Base-by-base conservation (phyloP, 1,140 invertebrate species). In the Samia ricini region DNA sequence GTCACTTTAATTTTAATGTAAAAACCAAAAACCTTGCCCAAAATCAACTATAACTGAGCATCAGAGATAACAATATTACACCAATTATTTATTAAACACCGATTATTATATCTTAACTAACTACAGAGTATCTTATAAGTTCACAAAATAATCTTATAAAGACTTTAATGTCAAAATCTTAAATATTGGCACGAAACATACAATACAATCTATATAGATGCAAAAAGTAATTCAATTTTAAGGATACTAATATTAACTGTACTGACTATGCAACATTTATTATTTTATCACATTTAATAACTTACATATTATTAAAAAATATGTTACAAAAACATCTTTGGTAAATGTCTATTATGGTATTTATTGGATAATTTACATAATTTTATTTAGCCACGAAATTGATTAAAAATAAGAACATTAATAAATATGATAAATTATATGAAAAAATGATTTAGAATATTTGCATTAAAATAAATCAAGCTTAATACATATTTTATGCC, bases 1-100 rank as follows among this genome's bases (percentile, higher is more conserved):
- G 74, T 79, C 71, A 83, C 73, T 74, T 74, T 81, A 69, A 72
- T 70, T 85, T 88, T 81, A 81, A 72, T 88, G 74, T 85, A 85
- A 83, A 88, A 85, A 88, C n/a, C 83, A 84, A 65, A 85, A 82
- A 71, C 80, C 82, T 10, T 42, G 83, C 71, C 76, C 61, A 77
- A 76, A 74, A 69, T 69, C 56, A 72, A 61, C 71, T 82, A 77
- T 71, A 70, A 72, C 63, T 64, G 66, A 76, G 68, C 77, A 71
- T 77, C 67, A 72, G 66, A 74, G 67, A 70, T 74, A 79, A 82
- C 75, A 80, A 81, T 72, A 74, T 51, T 72, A 81, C 70, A 77
- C 72, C 66, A 79, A 71, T 75, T 76, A 67, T 69, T n/a, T 79
- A 73, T 70, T 64, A 62, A 77, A 74, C 72, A 74, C 58, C 60